Evolutionary conservation across 2,888 invertebrate species (phyloP), one percentile per base, ranked within the genome.

Genomic region (Azorinus chamasolen): DNA sequence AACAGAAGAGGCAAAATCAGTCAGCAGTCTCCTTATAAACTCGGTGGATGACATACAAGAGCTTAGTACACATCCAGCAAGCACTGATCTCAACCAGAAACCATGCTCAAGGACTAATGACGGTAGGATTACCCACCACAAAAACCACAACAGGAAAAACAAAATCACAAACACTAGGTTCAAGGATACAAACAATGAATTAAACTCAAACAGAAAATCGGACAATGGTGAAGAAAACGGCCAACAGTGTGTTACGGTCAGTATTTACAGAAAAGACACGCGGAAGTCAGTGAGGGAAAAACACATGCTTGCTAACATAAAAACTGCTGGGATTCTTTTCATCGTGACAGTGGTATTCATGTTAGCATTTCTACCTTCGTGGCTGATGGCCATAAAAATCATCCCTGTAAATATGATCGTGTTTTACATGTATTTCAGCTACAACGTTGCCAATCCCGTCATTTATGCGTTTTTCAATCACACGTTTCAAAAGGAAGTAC

Each of bases 401-500:
- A 82, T 91, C 12, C 65, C 74, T 1, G 81, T 84, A 53, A 83
- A 89, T 61, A 79, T 86, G 57, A 81, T 89, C 50, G 77, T 92
- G 18, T 93, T 92, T 81, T 93, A 93, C 76, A 87, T 92, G 87
- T 92, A 93, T 75, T 93, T 90, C 68, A 86, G 88, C 57, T 91
- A 92, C 76, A 92, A 92, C 76, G 91, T 92, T 16, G 92, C 91
- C 27, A 93, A 93, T 77, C 92, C 92, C 8, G 88, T 93, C 55
- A 92, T 93, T 50, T 93, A 93, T 77, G 91, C 91, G n/a, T 92
- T 93, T 77, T 92, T 92, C 87, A 93, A 92, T 83, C 87, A 90
- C 57, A 89, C 90, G 46, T 93, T 93, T 76, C 83, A 91, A 68
- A 87, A 88, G 22, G 92, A 93, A 53, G 82, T 92, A 51, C 88